These are phyloP conservation scores for Mus caroli DNA, from an alignment of 2,797 vertebrate genomes.

Conservation along the genomic window DNA sequence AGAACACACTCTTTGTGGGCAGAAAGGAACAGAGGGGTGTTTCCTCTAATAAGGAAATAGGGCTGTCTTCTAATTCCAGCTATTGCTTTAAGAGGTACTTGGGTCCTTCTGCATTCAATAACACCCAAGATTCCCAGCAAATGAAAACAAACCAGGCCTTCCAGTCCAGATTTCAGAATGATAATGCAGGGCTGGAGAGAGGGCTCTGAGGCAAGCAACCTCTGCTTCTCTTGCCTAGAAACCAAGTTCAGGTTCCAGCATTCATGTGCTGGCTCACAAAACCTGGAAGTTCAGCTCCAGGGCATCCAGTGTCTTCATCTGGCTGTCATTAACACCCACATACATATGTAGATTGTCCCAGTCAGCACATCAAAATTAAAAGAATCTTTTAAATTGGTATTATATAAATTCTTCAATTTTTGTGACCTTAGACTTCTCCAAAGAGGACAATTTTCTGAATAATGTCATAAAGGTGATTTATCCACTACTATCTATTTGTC, in stretches of 20 bases:
- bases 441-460: not conserved
- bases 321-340: not conserved
- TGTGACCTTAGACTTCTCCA: not conserved
- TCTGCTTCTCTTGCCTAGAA: not conserved
- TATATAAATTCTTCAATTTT: not conserved
- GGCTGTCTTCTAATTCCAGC: not conserved
- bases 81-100: not conserved
- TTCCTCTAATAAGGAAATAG: not conserved
- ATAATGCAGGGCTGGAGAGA: not conserved
- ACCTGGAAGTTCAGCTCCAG: not conserved
- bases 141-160: not conserved
- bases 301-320: not conserved
- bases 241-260: not conserved
- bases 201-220: not conserved
- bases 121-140: not conserved
- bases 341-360: too few species aligned
- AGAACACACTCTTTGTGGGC: not conserved
- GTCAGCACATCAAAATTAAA: not conserved
- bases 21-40: not conserved
- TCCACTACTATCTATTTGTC: not conserved
- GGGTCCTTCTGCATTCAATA: not conserved
- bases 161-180: not conserved
- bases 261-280: not conserved
- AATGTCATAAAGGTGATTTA: conserved; percentile 2
- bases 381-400: conserved; percentile 7